Evolutionary conservation across 2,797 vertebrate species (phyloP).

Genomic region (Gadopsis bispinosus): DNA sequence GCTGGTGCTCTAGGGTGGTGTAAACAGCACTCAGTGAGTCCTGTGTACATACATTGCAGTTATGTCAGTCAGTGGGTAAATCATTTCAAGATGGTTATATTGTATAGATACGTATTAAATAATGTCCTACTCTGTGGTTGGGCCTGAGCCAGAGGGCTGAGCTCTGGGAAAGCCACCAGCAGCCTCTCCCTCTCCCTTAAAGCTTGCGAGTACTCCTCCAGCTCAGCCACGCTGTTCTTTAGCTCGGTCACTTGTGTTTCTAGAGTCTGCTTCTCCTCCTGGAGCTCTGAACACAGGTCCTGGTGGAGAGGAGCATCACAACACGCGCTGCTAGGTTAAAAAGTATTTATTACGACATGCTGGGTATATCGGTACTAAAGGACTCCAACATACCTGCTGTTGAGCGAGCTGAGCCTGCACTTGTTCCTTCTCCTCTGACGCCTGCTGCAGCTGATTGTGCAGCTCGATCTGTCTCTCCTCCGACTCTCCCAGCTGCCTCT

Average conservation of each 20-base stretch:
- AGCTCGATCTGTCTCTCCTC: slow-evolving; percentile 77
- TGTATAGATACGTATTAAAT: background rate
- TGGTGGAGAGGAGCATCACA: slow-evolving; percentile 61
- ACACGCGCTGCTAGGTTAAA: background rate
- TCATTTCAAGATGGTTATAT: background rate
- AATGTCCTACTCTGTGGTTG: slow-evolving; percentile 87
- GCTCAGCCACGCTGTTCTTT: slow-evolving; percentile 65
- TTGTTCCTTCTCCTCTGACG: slow-evolving; percentile 73
- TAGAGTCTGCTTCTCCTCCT: slow-evolving; percentile 84
- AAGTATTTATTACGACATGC: background rate
- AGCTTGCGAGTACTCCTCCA: slow-evolving; percentile 76
- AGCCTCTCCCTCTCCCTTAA: slow-evolving; percentile 86
- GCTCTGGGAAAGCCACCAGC: slow-evolving; percentile 93
- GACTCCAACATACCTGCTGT: slow-evolving; percentile 83
- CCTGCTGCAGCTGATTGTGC: slow-evolving; percentile 76
- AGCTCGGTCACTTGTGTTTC: slow-evolving; percentile 76
- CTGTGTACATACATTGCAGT: background rate
- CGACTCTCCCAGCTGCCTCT: slow-evolving; percentile 76
- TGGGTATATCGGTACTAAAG: background rate
- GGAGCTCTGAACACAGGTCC: slow-evolving; percentile 80
- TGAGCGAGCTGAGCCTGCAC: slow-evolving; percentile 73
- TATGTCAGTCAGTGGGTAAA: background rate
- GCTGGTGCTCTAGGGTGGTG: background rate
- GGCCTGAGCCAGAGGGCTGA: slow-evolving; percentile 74
- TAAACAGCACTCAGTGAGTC: background rate